Conservation (phyloP, 2,797 vertebrate genomes). For the Orientallactaga sibirica region DNA sequence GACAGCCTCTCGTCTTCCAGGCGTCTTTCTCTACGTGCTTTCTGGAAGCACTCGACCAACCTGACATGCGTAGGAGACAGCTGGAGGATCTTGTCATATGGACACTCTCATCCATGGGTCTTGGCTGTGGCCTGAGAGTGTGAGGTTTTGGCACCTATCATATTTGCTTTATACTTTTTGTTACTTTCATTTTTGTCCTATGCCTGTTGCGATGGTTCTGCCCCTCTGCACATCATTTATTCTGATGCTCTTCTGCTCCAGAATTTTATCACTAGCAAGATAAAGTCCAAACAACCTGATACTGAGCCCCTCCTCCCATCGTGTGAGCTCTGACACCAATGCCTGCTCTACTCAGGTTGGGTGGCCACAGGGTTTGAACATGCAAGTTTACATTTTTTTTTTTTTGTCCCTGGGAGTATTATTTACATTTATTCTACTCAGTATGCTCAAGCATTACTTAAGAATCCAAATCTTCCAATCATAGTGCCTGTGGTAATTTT, state of each 20-base stretch:
- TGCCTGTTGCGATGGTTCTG: background rate
- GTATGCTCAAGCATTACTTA: background rate
- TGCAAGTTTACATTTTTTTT: background rate
- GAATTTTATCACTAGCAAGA: background rate
- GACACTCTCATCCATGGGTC: background rate
- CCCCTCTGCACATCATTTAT: background rate
- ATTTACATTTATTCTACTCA: background rate
- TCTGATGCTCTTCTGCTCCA: background rate
- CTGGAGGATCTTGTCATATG: background rate
- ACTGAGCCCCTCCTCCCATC: background rate
- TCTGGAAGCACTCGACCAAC: background rate
- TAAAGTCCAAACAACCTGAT: background rate
- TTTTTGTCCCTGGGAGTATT: background rate
- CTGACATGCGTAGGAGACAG: background rate
- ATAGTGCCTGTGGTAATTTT: background rate
- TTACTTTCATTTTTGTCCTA: constrained; percentile 2
- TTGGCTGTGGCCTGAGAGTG: background rate
- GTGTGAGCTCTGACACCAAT: background rate
- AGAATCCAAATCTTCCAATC: background rate
- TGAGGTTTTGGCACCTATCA: background rate
- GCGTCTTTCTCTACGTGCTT: background rate
- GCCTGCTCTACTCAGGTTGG: background rate
- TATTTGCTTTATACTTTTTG: background rate
- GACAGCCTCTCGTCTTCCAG: too few relatives aligned
- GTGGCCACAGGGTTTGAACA: too few relatives aligned